Evolutionary conservation across 2,888 invertebrate genomes (phyloP).

Genomic region (Cactoblastis cactorum): DNA sequence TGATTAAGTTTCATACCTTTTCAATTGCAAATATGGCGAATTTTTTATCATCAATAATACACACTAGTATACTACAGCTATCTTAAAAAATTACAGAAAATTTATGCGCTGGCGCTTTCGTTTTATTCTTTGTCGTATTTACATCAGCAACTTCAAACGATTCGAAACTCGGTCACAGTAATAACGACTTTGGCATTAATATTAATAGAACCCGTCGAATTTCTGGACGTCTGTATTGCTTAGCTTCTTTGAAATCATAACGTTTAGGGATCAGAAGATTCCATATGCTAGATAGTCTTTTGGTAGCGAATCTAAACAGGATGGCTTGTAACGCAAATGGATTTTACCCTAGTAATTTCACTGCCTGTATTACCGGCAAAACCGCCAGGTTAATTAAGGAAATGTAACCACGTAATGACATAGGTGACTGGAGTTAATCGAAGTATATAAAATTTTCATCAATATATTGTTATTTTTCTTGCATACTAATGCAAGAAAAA

Average conservation of each 20-base stretch:
- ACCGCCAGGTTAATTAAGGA: neutral
- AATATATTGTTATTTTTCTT: too few relatives aligned
- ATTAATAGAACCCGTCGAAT: slow-evolving; percentile 9
- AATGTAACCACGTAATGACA: too few relatives aligned
- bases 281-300: too few relatives aligned
- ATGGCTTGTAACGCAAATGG: neutral
- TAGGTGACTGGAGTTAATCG: too few relatives aligned
- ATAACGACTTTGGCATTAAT: slow-evolving; percentile 17
- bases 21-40: too few relatives aligned
- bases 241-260: neutral
- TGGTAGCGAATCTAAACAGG: neutral
- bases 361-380: neutral
- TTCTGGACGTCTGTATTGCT: neutral
- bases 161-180: slow-evolving; percentile 21
- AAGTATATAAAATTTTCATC: too few relatives aligned
- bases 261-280: neutral
- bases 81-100: slow-evolving; percentile 1
- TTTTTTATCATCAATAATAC: neutral
- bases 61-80: neutral
- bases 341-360: neutral
- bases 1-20: neutral
- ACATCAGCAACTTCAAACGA: slow-evolving; percentile 25
- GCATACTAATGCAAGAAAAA: too few relatives aligned
- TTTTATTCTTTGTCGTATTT: slow-evolving; percentile 16
- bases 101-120: slow-evolving; percentile 5